phyloP scores from a whole-genome alignment of 2,797 vertebrate species.

The Propithecus perrieri region DNA sequence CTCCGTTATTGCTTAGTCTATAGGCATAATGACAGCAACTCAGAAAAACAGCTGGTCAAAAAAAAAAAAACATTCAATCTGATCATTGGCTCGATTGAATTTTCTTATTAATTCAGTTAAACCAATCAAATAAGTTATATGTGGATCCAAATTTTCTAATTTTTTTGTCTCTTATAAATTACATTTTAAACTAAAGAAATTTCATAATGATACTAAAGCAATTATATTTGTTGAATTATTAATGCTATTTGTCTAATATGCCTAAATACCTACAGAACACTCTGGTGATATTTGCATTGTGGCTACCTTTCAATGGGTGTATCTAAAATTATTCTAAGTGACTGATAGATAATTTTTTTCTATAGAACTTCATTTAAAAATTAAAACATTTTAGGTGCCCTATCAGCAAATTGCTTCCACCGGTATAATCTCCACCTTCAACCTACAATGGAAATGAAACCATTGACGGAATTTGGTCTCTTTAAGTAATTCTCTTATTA shows the following conservation, averaged over 20 bases:
- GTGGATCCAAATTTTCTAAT: neutral
- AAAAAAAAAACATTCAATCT: slow-evolving; percentile 1
- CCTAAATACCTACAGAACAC: neutral
- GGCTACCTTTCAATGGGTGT: neutral
- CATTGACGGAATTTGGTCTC: neutral
- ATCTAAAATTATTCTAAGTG: slow-evolving; percentile 27
- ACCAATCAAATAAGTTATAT: neutral
- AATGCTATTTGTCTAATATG: neutral
- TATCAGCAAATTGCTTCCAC: neutral
- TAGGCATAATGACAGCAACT: neutral
- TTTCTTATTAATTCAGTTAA: slow-evolving; percentile 31
- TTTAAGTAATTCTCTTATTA: slow-evolving; percentile 35
- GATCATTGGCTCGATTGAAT: neutral
- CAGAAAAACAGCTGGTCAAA: slow-evolving; percentile 8
- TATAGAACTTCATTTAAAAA: slow-evolving; percentile 17
- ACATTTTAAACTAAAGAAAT: neutral
- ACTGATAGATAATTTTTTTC: neutral
- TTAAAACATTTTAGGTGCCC: neutral
- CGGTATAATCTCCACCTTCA: neutral
- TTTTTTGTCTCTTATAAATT: slow-evolving; percentile 34
- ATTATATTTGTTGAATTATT: slow-evolving; percentile 33
- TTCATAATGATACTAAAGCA: neutral
- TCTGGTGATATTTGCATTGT: neutral
- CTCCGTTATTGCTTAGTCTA: neutral
- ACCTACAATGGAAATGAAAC: neutral